Base-by-base conservation (phyloP, 2,797 vertebrate genomes). In the Rhinella marina region DNA sequence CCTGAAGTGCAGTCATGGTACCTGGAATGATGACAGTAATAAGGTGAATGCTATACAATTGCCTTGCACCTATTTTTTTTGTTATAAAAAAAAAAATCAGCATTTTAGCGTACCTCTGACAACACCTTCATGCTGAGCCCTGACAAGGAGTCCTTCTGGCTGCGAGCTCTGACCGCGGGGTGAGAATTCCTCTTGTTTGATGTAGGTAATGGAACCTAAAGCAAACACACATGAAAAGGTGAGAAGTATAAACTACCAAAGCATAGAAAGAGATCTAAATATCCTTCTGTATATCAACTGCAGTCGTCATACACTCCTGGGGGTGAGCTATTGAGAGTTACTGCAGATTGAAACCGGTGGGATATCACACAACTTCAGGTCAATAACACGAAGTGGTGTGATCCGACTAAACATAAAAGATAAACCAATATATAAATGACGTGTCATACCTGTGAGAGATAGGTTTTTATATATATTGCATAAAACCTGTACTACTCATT, bases 181-280 rank as follows among this genome's bases (percentile, higher is more conserved):
- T 85, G 96, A 97, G 86, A 96, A 97, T 90, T 97, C 96, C 90
- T 97, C 97, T 91, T 97, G 97, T 87, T 97, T 97, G 91, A 97
- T 96, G 86, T 96, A 97, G 50, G 95, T 94, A 87, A 96, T 91
- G 85, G 94, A 82, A 88, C 92, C 94, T 93, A 73, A 3, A 66
- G 57, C 7, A 79, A 9, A 41, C 17, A 66, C 6, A 56, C 32
- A 41, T 4, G 56, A 8, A 77, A 48, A 61, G 23, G 10, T 48
- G 17, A 61, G 21, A 11, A 12, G 10, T 23, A 29, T 12, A 32
- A 73, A 21, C 7, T 11, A 21, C 25, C 23, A 16, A 66, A n/a
- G 27, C 64, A 66, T 27, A 64, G 25, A 62, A 3, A n/a, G 41
- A 41, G 41, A 41, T 41, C 5, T 41, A 41, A 41, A 66, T 27